Conservation (phyloP, 2,888 invertebrate genomes). For the Bombylius discolor region DNA sequence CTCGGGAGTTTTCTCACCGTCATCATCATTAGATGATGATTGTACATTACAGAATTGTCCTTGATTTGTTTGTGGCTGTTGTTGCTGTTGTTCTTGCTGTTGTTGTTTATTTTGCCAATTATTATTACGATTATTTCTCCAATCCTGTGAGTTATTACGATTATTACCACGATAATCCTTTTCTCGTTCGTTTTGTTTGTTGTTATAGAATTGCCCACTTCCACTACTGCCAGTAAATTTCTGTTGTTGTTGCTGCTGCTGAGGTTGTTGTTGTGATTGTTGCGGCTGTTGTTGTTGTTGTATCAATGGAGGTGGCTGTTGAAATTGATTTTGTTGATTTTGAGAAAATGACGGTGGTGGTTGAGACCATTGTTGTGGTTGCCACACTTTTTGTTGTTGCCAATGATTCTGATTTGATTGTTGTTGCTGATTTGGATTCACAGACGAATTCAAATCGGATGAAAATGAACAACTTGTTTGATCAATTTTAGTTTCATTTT, state of each 20-base stretch:
- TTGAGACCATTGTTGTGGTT: constrained; percentile 4
- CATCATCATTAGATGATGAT: background rate
- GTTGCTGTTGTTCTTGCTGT: constrained; percentile 1
- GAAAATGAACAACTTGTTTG: background rate
- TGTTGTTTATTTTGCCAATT: background rate
- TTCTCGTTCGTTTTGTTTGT: too few relatives aligned
- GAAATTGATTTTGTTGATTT: background rate
- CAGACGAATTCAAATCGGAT: background rate
- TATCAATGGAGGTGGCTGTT: constrained; percentile 1
- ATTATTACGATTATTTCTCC: too few relatives aligned
- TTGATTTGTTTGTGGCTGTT: background rate
- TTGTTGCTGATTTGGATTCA: background rate
- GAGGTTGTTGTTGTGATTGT: background rate
- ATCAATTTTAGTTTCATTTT: too few relatives aligned
- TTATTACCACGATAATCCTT: too few relatives aligned
- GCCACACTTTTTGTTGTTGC: background rate
- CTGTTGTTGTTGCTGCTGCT: constrained; percentile 2
- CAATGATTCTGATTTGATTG: constrained; percentile 7
- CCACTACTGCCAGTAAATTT: too few relatives aligned
- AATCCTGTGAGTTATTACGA: too few relatives aligned
- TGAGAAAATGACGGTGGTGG: background rate
- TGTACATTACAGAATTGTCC: background rate
- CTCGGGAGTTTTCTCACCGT: constrained; percentile 33
- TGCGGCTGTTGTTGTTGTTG: background rate
- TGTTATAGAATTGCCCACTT: too few relatives aligned